Conservation (phyloP, 2,113 vertebrate genomes). For the Elaphurus davidianus region DNA sequence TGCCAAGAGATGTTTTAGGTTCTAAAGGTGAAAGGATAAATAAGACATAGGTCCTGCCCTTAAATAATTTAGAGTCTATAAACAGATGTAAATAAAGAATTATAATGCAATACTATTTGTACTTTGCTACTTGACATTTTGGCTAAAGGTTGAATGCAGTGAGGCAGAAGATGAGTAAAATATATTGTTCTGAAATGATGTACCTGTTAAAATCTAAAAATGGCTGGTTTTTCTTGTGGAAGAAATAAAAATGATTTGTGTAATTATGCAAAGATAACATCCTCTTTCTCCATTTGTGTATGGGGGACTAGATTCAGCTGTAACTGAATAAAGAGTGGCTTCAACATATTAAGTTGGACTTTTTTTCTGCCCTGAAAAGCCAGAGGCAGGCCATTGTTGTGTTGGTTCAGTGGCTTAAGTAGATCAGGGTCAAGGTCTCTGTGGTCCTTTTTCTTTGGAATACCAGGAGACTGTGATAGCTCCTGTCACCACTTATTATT, state of each 20-base stretch:
- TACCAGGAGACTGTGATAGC: background rate
- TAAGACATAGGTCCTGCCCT: background rate
- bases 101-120: background rate
- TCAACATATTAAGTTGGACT: background rate
- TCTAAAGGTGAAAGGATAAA: background rate
- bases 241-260: constrained; percentile 20
- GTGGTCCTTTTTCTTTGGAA: background rate
- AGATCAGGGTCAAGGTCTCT: background rate
- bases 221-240: background rate
- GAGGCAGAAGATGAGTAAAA: background rate
- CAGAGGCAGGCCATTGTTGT: background rate
- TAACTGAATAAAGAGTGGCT: background rate
- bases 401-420: background rate
- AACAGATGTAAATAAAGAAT: background rate
- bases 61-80: background rate
- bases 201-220: constrained; percentile 11
- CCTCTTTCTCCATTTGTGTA: background rate
- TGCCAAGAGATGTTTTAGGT: background rate
- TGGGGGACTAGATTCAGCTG: background rate
- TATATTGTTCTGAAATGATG: background rate
- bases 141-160: background rate
- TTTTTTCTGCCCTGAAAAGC: background rate
- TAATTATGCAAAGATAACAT: background rate
- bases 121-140: background rate
- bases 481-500: background rate